phyloP scores from a whole-genome alignment of 2,888 invertebrate genomes.

The Tanaodytes sp. region DNA sequence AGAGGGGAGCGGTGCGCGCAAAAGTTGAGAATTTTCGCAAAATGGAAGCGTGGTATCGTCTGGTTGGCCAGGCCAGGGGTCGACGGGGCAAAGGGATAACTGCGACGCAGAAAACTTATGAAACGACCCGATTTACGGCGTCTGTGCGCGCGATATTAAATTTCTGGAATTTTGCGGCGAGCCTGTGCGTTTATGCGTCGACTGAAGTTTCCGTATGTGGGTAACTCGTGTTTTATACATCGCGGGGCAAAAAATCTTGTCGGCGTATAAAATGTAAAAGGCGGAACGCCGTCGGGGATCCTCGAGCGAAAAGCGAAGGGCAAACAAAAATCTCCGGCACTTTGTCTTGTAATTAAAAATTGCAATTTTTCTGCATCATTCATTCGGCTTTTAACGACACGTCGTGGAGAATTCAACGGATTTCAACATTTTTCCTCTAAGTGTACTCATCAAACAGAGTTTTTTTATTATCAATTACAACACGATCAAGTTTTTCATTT shows the following conservation, averaged over 20 bases:
- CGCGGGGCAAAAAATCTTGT: constrained; percentile 27
- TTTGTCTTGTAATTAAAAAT: too few species aligned
- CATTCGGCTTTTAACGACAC: too few species aligned
- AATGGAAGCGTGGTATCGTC: too few species aligned
- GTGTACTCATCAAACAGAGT: too few species aligned
- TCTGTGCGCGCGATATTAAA: constrained; percentile 74
- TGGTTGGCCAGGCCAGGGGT: constrained; percentile 49
- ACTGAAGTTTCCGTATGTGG: constrained; percentile 46
- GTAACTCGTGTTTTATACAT: constrained; percentile 38
- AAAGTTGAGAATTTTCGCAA: too few species aligned
- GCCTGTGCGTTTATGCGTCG: constrained; percentile 54
- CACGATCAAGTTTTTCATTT: too few species aligned
- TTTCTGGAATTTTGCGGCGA: constrained; percentile 76
- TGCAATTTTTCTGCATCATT: too few species aligned
- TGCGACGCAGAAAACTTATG: constrained; percentile 67
- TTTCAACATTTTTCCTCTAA: too few species aligned
- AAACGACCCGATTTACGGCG: constrained; percentile 62
- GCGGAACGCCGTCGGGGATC: constrained; percentile 1
- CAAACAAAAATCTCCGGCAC: too few species aligned
- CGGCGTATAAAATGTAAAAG: constrained; percentile 10
- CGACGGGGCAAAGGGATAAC: constrained; percentile 59
- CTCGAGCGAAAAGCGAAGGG: not conserved
- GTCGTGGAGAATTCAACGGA: too few species aligned
- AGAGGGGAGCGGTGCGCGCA: too few species aligned
- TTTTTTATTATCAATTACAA: too few species aligned